Percentiles rank a stretch among this genome's conserved stretches.
Conservation (phyloP, 1,140 invertebrate species). For the Magallana gigas region DNA sequence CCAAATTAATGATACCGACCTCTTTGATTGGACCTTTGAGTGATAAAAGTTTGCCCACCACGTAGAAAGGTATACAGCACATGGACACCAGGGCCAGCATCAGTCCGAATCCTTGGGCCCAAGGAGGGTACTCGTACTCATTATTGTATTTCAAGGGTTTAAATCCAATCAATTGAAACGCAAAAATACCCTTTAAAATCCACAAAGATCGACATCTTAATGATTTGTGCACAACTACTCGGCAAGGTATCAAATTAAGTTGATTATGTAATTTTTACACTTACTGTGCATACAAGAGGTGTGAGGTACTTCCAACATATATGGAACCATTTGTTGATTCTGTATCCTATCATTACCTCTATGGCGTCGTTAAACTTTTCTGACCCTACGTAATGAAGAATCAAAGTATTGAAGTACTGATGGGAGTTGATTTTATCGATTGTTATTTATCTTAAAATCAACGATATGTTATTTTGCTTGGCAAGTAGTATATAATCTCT, state of each 20-base stretch:
- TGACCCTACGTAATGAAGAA: conserved; percentile 74
- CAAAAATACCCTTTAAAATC: conserved; percentile 56
- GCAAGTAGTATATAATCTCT: too few species aligned
- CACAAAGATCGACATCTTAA: too few species aligned
- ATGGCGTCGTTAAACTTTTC: conserved; percentile 83
- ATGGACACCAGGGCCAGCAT: conserved; percentile 52
- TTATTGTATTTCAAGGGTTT: conserved; percentile 64
- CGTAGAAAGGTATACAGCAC: conserved; percentile 47
- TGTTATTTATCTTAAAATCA: too few species aligned
- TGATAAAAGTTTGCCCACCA: neutral
- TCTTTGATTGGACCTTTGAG: neutral
- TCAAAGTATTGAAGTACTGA: too few species aligned
- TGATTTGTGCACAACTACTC: neutral
- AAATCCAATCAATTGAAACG: conserved; percentile 58
- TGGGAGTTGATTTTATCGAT: too few species aligned
- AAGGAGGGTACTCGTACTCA: conserved; percentile 54
- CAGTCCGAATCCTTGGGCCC: conserved; percentile 56
- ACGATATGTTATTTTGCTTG: too few species aligned
- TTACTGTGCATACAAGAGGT: conserved; percentile 83
- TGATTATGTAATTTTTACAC: neutral
- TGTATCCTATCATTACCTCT: conserved; percentile 84
- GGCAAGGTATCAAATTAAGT: too few species aligned
- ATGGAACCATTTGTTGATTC: conserved; percentile 82
- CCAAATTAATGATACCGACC: neutral
- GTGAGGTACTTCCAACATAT: conserved; percentile 83